Evolutionary conservation across 2,797 vertebrate genomes (phyloP).

Genomic region (Natrix natrix): DNA sequence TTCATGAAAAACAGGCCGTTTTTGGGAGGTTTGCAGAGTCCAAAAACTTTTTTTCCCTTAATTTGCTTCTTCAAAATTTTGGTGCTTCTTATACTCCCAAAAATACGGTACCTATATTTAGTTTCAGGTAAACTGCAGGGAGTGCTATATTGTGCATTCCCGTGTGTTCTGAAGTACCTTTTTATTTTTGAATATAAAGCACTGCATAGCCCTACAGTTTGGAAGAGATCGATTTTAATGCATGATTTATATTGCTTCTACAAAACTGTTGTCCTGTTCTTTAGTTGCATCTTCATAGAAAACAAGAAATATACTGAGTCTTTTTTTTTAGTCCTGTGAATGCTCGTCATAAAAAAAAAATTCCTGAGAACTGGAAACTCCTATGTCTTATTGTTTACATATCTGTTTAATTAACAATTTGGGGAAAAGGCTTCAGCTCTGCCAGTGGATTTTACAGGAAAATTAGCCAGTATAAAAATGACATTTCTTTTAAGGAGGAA

Average conservation of each 20-base stretch:
- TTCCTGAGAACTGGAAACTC: not conserved
- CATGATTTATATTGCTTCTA: not conserved
- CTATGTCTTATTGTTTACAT: not conserved
- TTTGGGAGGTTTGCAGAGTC: too few relatives aligned
- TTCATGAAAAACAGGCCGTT: too few relatives aligned
- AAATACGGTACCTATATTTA: not conserved
- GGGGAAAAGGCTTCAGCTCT: not conserved
- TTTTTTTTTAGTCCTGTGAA: not conserved
- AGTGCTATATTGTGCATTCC: not conserved
- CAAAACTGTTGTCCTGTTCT: not conserved
- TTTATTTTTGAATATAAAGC: not conserved
- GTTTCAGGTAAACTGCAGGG: not conserved
- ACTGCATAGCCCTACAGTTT: not conserved
- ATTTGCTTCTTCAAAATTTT: too few relatives aligned
- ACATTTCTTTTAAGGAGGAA: not conserved
- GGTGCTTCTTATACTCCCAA: too few relatives aligned
- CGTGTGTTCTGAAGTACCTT: not conserved
- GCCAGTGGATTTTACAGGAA: not conserved
- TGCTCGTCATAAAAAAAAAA: not conserved
- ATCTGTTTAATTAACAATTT: not conserved
- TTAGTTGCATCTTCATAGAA: not conserved
- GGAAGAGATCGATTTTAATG: slow-evolving; percentile 18
- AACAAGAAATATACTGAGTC: not conserved
- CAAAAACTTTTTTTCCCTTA: too few relatives aligned
- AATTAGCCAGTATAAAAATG: not conserved